A percentile compares a stretch with the other conserved stretches of the same genome.
Evolutionary conservation across 2,113 vertebrate species (phyloP).

Genomic region (Ptilonorhynchus violaceus): DNA sequence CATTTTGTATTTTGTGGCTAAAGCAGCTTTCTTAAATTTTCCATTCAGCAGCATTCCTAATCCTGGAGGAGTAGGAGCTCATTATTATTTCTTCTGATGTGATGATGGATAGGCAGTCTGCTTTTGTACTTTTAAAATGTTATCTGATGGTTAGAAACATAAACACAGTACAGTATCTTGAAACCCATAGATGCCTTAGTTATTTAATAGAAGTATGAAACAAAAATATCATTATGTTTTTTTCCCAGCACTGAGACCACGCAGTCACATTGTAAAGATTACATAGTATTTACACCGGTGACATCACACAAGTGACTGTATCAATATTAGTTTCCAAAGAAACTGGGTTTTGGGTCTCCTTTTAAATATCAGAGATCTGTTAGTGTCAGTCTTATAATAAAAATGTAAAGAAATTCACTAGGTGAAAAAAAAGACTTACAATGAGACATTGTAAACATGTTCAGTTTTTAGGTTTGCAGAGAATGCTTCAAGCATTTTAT

Average conservation of each 20-base stretch:
- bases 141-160: constrained; percentile 20
- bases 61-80: constrained; percentile 12
- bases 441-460: constrained; percentile 53
- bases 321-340: neutral
- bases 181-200: neutral
- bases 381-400: neutral
- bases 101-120: constrained; percentile 10
- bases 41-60: constrained; percentile 21
- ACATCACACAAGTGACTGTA: neutral
- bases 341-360: neutral
- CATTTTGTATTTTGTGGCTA: neutral
- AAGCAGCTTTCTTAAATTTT: constrained; percentile 28
- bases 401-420: constrained; percentile 24
- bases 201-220: neutral
- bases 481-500: constrained; percentile 56
- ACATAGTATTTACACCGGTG: neutral
- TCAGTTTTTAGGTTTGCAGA: constrained; percentile 61
- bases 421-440: constrained; percentile 35
- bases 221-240: neutral
- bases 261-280: neutral
- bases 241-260: neutral
- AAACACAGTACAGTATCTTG: neutral
- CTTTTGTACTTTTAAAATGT: constrained; percentile 7
- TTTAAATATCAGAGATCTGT: neutral
- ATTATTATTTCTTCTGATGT: constrained; percentile 12